Conservation (phyloP, 2,113 vertebrate genomes). For the Nanorana parkeri region DNA sequence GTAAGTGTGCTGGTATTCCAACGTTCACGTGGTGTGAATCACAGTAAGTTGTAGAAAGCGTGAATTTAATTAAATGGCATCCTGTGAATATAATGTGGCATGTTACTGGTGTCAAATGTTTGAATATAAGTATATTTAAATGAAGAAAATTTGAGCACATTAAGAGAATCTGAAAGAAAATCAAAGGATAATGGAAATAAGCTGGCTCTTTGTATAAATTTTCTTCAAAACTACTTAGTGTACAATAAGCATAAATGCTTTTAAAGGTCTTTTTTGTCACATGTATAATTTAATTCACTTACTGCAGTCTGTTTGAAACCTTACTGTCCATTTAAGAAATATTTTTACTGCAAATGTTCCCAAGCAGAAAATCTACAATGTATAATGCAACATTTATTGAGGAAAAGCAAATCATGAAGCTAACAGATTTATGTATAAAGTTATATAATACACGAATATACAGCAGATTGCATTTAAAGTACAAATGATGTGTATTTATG, state of each 20-base stretch:
- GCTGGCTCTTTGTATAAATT: not conserved
- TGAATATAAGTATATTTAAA: not conserved
- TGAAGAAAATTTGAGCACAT: not conserved
- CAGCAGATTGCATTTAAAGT: constrained; percentile 17
- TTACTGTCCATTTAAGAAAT: not conserved
- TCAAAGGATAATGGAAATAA: not conserved
- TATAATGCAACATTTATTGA: not conserved
- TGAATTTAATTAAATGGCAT: not conserved
- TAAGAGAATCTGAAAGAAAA: no score
- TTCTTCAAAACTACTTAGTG: not conserved
- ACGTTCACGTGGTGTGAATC: not conserved
- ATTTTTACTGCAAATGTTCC: not conserved
- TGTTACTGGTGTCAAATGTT: not conserved
- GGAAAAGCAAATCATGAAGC: not conserved
- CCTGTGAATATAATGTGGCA: not conserved
- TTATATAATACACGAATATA: not conserved
- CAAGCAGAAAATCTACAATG: not conserved
- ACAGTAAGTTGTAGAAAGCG: no score
- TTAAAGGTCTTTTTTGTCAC: constrained; percentile 12
- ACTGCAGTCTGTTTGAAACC: constrained; percentile 9
- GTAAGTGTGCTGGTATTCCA: not conserved
- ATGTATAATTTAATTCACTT: constrained; percentile 29
- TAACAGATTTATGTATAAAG: constrained; percentile 3
- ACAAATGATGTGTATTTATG: not conserved
- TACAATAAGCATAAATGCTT: not conserved